phyloP scores from a whole-genome alignment of 2,888 invertebrate species.

The Branchipolynoe longqiensis region DNA sequence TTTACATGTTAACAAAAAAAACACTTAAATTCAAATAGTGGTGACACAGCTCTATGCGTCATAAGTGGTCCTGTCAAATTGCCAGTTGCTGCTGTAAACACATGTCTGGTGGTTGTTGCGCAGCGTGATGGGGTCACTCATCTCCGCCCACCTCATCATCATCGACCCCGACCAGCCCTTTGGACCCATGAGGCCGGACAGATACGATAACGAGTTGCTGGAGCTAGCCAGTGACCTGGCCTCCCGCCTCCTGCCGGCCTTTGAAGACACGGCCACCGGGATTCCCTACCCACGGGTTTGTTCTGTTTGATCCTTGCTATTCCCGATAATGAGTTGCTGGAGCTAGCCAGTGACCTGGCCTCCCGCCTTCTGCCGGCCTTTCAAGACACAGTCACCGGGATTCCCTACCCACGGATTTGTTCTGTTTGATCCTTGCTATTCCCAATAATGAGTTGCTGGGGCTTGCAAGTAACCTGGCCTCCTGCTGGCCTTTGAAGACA shows the following conservation, averaged over 20 bases:
- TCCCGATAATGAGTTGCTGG: slow-evolving; percentile 84
- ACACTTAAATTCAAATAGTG: no score
- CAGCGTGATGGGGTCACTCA: slow-evolving; percentile 85
- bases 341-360: slow-evolving; percentile 85
- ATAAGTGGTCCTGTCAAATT: no score
- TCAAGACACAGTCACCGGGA: slow-evolving; percentile 84
- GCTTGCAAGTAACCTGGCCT: slow-evolving; percentile 86
- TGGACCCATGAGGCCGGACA: slow-evolving; percentile 82
- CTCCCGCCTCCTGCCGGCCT: slow-evolving; percentile 84
- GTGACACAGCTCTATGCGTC: no score
- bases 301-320: no score
- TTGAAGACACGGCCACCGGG: slow-evolving; percentile 85
- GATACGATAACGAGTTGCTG: slow-evolving; percentile 84
- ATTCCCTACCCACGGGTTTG: slow-evolving; percentile 83
- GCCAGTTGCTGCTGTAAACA: no score
- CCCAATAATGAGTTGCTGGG: slow-evolving; percentile 84
- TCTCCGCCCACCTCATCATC: slow-evolving; percentile 86
- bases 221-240: slow-evolving; percentile 86
- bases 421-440: no score
- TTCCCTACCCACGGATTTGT: slow-evolving; percentile 84
- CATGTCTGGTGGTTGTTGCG: no score
- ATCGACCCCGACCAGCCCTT: slow-evolving; percentile 84
- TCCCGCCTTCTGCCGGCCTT: slow-evolving; percentile 85
- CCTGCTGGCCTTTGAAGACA: slow-evolving; percentile 85
- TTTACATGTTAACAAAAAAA: no score